Percentiles rank a stretch among this genome's conserved stretches.
Evolutionary conservation across 2,113 vertebrate genomes (phyloP).

Genomic region (Pogonocichla stellata): DNA sequence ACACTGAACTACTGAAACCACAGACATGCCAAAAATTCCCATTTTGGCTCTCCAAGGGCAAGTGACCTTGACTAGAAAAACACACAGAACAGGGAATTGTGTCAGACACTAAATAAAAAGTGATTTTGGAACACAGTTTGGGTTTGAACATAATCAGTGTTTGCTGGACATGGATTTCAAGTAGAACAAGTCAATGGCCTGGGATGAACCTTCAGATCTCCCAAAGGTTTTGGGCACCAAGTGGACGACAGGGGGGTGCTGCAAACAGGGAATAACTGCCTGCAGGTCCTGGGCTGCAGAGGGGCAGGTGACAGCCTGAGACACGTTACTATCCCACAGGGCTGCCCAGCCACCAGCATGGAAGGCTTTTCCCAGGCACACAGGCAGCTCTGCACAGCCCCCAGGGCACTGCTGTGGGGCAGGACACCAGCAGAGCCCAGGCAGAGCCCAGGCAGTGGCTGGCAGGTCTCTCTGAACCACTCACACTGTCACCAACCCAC

Average conservation of each 20-base stretch:
- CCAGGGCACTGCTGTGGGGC: not conserved
- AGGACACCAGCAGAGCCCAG: not conserved
- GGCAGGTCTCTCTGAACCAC: not conserved
- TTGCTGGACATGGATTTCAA: not conserved
- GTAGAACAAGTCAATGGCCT: not conserved
- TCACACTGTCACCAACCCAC: not conserved
- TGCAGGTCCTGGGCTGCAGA: not conserved
- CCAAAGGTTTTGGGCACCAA: not conserved
- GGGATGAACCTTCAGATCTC: not conserved
- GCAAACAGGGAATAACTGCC: not conserved
- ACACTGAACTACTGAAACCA: not conserved
- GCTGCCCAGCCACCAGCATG: not conserved
- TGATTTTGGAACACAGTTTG: not conserved
- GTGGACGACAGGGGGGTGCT: not conserved
- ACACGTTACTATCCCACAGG: fast-evolving
- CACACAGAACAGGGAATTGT: not conserved
- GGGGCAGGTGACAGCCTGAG: not conserved
- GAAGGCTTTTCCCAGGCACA: not conserved
- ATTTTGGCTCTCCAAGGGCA: fast-evolving
- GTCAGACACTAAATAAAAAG: not conserved
- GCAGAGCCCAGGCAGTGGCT: not conserved
- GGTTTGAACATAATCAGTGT: not conserved
- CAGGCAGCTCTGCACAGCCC: fast-evolving
- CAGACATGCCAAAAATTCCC: not conserved
- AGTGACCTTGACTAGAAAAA: not conserved